Conservation (phyloP, 2,113 vertebrate species). For the Paradoxurus hermaphroditus region DNA sequence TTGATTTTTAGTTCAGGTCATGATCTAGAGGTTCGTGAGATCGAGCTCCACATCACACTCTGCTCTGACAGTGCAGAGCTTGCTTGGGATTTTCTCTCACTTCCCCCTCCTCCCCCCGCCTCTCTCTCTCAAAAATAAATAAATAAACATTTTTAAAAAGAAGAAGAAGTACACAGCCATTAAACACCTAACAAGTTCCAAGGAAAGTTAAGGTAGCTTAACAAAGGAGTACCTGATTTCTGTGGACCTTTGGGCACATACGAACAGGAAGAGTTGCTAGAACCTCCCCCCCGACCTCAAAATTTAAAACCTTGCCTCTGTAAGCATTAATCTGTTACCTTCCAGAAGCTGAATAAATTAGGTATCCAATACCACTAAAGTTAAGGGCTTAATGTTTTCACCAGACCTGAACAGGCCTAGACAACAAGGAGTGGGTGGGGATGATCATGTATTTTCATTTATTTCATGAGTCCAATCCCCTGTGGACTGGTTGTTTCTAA, state of each 20-base stretch:
- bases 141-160: no score
- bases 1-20: no score
- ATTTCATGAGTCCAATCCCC: constrained; percentile 63
- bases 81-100: no score
- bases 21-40: no score
- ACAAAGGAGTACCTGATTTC: constrained; percentile 16
- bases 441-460: constrained; percentile 44
- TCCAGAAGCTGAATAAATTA: constrained; percentile 58
- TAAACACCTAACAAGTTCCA: constrained; percentile 7
- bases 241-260: neutral
- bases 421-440: constrained; percentile 52
- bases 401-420: constrained; percentile 52
- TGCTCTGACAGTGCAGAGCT: no score
- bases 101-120: no score
- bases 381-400: constrained; percentile 63
- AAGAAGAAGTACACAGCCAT: neutral
- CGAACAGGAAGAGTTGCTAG: constrained; percentile 1
- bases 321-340: constrained; percentile 5
- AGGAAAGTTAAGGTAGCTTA: neutral
- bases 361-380: constrained; percentile 4
- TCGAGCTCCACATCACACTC: no score
- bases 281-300: neutral
- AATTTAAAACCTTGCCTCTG: neutral
- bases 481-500: constrained; percentile 44
- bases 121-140: no score